phyloP scores from a whole-genome alignment of 2,888 invertebrate species.

The Augiades crinisus region DNA sequence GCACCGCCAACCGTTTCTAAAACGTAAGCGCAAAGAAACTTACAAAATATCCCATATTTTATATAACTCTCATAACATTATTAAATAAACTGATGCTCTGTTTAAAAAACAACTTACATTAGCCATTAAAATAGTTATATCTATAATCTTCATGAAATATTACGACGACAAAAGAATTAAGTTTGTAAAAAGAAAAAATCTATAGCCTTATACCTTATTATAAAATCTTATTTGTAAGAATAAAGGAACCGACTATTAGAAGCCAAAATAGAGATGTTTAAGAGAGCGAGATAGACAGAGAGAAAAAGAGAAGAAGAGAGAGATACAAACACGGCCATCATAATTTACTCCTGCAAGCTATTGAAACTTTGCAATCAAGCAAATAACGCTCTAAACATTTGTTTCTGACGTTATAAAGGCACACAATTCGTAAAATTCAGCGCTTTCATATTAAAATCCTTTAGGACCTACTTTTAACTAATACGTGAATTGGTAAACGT shows the following conservation, averaged over 20 bases:
- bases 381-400: too few relatives aligned
- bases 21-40: slow-evolving; percentile 25
- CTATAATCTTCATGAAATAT: neutral
- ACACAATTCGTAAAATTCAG: too few relatives aligned
- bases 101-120: neutral
- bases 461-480: too few relatives aligned
- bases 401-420: too few relatives aligned
- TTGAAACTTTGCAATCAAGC: too few relatives aligned
- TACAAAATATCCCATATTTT: slow-evolving; percentile 20
- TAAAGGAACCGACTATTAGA: neutral
- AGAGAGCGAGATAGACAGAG: too few relatives aligned
- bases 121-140: neutral
- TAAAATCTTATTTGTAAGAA: neutral
- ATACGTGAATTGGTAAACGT: too few relatives aligned
- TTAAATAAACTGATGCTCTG: neutral
- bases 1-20: slow-evolving; percentile 25
- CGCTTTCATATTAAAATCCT: too few relatives aligned
- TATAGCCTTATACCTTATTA: neutral
- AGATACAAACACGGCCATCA: slow-evolving; percentile 22
- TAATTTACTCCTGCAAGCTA: too few relatives aligned
- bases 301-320: too few relatives aligned
- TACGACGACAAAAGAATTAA: neutral
- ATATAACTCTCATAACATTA: slow-evolving; percentile 4
- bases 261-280: too few relatives aligned
- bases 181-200: neutral